Percentiles rank a stretch among this genome's conserved stretches.
Evolutionary conservation across 2,797 vertebrate species (phyloP).

Genomic region (Danionella dracula): DNA sequence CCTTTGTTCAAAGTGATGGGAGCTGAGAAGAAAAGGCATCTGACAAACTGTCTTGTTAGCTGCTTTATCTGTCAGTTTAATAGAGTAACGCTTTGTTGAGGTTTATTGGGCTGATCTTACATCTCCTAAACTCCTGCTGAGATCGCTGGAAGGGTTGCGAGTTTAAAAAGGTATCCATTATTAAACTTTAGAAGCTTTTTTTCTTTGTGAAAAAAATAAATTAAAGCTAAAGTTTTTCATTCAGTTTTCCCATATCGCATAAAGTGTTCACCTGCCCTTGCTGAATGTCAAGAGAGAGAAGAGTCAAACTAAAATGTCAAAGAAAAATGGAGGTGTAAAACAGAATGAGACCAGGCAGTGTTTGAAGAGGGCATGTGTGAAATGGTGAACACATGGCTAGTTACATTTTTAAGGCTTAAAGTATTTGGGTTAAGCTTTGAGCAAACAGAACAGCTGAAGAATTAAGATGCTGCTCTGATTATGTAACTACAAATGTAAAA

Average conservation of each 20-base stretch:
- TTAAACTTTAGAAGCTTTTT: slow-evolving; percentile 26
- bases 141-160: background rate
- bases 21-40: background rate
- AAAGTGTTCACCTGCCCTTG: slow-evolving; percentile 53
- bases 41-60: slow-evolving; percentile 3
- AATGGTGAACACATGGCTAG: background rate
- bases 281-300: slow-evolving; percentile 66
- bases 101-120: slow-evolving; percentile 45
- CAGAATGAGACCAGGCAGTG: slow-evolving; percentile 29
- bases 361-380: background rate
- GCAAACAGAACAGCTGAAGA: background rate
- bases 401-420: background rate
- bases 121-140: slow-evolving; percentile 32
- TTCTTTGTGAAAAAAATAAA: background rate
- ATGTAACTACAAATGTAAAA: background rate
- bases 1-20: background rate
- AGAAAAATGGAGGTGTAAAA: slow-evolving; percentile 45
- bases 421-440: slow-evolving; percentile 28
- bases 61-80: slow-evolving; percentile 19
- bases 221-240: too few species aligned
- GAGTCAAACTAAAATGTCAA: slow-evolving; percentile 67
- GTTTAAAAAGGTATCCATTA: background rate
- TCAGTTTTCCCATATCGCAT: background rate
- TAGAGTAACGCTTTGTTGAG: slow-evolving; percentile 19
- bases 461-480: background rate